These are phyloP conservation scores for Branchinecta lynchi DNA, from an alignment of 1,140 invertebrate genomes.

Conservation along the genomic window DNA sequence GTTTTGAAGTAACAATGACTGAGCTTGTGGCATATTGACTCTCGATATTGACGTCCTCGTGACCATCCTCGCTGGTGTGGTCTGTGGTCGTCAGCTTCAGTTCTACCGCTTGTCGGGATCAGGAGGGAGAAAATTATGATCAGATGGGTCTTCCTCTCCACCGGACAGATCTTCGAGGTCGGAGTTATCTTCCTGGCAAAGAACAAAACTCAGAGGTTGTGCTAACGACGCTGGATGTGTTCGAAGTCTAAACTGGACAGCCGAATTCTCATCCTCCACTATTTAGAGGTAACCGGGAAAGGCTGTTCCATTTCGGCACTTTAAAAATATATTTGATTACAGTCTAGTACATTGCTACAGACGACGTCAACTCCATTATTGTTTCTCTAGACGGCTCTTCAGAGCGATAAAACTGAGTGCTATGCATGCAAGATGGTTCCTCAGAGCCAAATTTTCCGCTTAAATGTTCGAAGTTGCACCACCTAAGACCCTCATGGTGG, in stretches of 20 bases:
- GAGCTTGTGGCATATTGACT: neutral
- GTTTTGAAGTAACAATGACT: neutral
- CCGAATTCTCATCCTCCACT: neutral
- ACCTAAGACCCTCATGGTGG: no score
- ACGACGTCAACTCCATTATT: neutral
- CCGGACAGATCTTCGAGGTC: neutral
- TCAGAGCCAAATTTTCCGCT: no score
- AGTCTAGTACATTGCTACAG: neutral
- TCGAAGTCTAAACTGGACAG: no score
- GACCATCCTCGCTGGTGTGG: neutral
- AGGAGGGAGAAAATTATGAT: neutral
- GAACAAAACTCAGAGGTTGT: neutral
- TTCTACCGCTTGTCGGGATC: neutral
- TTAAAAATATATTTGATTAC: neutral
- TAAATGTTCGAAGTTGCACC: no score
- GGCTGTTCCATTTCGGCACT: neutral
- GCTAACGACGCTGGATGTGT: no score
- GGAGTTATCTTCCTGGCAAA: neutral
- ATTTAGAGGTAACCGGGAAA: neutral
- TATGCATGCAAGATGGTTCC: no score
- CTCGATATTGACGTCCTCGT: neutral
- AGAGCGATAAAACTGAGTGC: no score
- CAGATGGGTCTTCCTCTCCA: slow-evolving; percentile 3
- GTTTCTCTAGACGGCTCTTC: slow-evolving; percentile 1
- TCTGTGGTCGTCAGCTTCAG: no score